phyloP scores from a whole-genome alignment of 2,113 vertebrate genomes.

The Atractosteus spatula region DNA sequence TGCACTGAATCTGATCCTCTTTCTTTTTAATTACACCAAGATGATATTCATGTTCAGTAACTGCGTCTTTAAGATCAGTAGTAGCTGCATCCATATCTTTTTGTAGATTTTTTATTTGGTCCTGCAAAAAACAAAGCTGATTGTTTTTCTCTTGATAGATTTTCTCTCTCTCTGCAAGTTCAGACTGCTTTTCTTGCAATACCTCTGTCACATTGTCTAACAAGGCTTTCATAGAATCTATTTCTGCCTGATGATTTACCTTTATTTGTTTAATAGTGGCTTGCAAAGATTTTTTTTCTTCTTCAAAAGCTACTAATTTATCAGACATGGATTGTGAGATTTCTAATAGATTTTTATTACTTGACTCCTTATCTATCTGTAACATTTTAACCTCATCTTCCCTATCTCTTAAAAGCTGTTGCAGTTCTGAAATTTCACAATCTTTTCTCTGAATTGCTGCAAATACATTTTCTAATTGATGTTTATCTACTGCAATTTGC shows the following conservation, averaged over 20 bases:
- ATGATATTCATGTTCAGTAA: constrained; percentile 42
- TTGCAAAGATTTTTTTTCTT: constrained; percentile 39
- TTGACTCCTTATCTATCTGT: constrained; percentile 34
- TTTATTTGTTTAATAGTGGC: constrained; percentile 41
- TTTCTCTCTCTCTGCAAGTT: constrained; percentile 47
- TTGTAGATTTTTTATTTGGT: constrained; percentile 47
- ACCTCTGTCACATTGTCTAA: constrained; percentile 36
- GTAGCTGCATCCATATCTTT: constrained; percentile 37
- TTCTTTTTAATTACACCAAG: constrained; percentile 50
- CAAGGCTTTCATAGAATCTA: constrained; percentile 45
- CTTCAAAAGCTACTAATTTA: constrained; percentile 27
- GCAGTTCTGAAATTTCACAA: constrained; percentile 47
- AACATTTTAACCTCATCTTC: constrained; percentile 53
- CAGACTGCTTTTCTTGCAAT: constrained; percentile 39
- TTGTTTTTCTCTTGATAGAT: constrained; percentile 41
- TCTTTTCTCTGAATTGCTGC: constrained; percentile 63
- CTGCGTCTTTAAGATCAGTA: constrained; percentile 43
- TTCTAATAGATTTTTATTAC: constrained; percentile 32
- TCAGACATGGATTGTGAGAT: constrained; percentile 44
- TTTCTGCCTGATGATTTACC: constrained; percentile 41
- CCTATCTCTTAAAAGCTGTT: constrained; percentile 53
- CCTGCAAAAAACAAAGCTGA: constrained; percentile 48
- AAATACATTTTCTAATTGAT: constrained; percentile 65
- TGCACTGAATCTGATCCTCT: constrained; percentile 53
- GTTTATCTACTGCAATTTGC: constrained; percentile 48